Evolutionary conservation across 2,797 vertebrate species (phyloP), one percentile per base, ranked within the genome.

Genomic region (Sus cebifrons): DNA sequence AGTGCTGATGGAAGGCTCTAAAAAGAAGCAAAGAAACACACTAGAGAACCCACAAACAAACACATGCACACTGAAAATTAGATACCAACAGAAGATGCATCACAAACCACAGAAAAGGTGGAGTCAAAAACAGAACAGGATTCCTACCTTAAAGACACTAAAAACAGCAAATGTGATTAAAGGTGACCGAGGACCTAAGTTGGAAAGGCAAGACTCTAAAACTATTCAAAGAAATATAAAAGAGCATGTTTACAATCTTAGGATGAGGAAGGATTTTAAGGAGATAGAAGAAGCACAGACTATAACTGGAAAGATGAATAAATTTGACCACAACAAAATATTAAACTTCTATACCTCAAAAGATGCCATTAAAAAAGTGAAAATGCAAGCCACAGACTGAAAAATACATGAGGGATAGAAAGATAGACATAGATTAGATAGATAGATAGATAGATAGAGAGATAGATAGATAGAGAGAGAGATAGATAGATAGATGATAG

Each of bases 131-230:
- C n/a, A 60, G 93, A 90, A 84, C 21, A 49, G 25, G 27, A 49
- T 54, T 91, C 77, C 70, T 60, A 93, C 21, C n/a, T 20, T 71
- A 73, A 83, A 65, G 18, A 54, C n/a, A 27, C 49, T 85, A 67
- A 86, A 94, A 71, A 78, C 64, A 87, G 67, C 75, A 65, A 62
- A 14, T 62, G 44, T 64, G 60, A 87, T 54, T 84, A 84, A 67
- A 65, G 8, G 49, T 68, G 16, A 90, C 14, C 40, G 74, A 89
- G 89, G 49, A 86, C 32, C 68, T 70, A 91, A 86, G 64, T 64
- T 11, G 78, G 56, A 88, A 83, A 91, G 18, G 36, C 60, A 58
- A 87, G 86, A 85, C 56, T 87, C 89, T 70, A 92, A 89, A 89
- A 96, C 18, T 71, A 14, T 20, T 78, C 40, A 40, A 86, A 73